These are phyloP conservation scores for Larimichthys polyactis DNA, from an alignment of 2,113 vertebrate species.

Conservation along the genomic window DNA sequence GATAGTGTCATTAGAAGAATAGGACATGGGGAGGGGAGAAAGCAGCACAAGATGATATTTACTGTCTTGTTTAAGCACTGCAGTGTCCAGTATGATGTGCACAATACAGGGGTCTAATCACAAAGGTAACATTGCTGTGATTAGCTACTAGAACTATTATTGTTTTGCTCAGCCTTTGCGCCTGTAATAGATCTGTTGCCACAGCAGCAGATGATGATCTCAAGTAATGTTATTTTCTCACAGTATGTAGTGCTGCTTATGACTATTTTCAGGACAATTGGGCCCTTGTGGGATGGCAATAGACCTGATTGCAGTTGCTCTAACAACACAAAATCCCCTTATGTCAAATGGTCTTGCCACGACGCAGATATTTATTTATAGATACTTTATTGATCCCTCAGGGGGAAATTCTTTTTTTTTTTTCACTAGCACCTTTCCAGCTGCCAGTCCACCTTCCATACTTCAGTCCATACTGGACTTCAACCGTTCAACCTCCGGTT, in stretches of 20 bases:
- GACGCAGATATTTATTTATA: background rate
- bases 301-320: slow-evolving; percentile 68
- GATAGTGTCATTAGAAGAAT: slow-evolving; percentile 72
- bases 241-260: slow-evolving; percentile 60
- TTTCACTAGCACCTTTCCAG: too few species aligned
- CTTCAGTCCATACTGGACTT: too few species aligned
- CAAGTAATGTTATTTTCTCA: slow-evolving; percentile 71
- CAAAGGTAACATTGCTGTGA: slow-evolving; percentile 56
- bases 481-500: too few species aligned
- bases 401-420: too few species aligned
- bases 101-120: slow-evolving; percentile 64
- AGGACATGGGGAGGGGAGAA: slow-evolving; percentile 32
- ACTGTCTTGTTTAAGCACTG: slow-evolving; percentile 62
- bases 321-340: slow-evolving; percentile 55
- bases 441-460: too few species aligned
- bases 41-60: slow-evolving; percentile 49
- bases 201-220: slow-evolving; percentile 67
- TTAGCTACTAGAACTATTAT: slow-evolving; percentile 58
- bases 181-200: slow-evolving; percentile 75
- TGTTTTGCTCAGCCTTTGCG: slow-evolving; percentile 61
- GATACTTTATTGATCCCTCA: too few species aligned
- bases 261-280: slow-evolving; percentile 70
- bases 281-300: slow-evolving; percentile 64
- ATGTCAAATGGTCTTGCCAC: slow-evolving; percentile 39
- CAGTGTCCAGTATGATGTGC: slow-evolving; percentile 50